These are phyloP conservation scores for Eudemis profundana DNA, from an alignment of 2,888 invertebrate species.

Conservation along the genomic window DNA sequence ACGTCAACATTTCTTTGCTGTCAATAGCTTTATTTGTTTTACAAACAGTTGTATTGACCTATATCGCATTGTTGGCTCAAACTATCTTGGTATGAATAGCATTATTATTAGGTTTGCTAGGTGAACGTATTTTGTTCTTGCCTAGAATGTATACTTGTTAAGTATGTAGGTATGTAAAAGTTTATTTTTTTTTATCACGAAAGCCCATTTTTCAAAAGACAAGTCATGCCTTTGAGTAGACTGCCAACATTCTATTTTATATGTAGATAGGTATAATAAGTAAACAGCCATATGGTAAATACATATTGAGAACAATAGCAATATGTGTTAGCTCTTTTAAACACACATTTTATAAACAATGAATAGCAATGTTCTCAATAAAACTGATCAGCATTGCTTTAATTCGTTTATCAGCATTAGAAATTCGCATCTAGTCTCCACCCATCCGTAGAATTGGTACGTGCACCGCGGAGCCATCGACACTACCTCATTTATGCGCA, in stretches of 20 bases:
- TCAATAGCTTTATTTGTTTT: constrained; percentile 38
- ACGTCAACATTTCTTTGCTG: constrained; percentile 61
- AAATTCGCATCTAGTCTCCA: constrained; percentile 27
- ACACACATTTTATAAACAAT: no score
- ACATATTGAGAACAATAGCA: no score
- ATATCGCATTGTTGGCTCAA: constrained; percentile 27
- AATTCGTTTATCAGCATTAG: constrained; percentile 32
- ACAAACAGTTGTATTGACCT: constrained; percentile 29
- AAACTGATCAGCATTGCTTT: constrained; percentile 3
- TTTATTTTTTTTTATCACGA: no score
- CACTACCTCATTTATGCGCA: constrained; percentile 49
- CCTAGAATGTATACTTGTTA: no score
- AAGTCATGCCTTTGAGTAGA: no score
- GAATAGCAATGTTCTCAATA: constrained; percentile 11
- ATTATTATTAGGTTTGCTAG: not conserved
- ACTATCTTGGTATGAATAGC: constrained; percentile 16
- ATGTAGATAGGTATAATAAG: no score
- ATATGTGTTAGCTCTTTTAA: no score
- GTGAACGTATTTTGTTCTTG: no score
- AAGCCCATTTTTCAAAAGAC: no score
- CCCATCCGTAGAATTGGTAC: constrained; percentile 22
- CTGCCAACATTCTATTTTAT: no score
- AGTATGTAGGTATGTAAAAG: no score
- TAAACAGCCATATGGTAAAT: no score
- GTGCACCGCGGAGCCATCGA: constrained; percentile 22